A percentile compares a stretch with the other conserved stretches of the same genome.
These are phyloP conservation scores for Drosophila birchii DNA, from an alignment of 2,888 invertebrate genomes.

Conservation along the genomic window DNA sequence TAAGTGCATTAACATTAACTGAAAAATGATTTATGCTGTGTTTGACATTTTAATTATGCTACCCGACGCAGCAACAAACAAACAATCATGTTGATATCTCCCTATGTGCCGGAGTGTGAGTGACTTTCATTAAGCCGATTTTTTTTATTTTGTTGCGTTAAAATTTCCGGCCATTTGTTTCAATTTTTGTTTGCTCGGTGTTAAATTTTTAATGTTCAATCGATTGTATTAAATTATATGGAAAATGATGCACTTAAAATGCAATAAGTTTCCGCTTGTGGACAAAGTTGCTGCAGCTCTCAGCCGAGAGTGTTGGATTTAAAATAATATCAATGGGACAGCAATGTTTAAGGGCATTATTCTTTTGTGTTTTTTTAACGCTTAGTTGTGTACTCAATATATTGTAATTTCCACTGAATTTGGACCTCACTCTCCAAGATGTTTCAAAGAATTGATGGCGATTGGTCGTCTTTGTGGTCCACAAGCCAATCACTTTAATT, in stretches of 20 bases:
- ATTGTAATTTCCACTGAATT: neutral
- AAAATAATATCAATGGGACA: constrained; percentile 4
- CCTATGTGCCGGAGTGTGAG: constrained; percentile 4
- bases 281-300: neutral
- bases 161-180: constrained; percentile 47
- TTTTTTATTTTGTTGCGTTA: constrained; percentile 14
- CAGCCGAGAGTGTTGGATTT: neutral
- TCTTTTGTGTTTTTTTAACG: neutral
- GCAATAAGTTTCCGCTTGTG: constrained; percentile 17
- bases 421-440: neutral
- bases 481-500: constrained; percentile 36
- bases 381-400: neutral
- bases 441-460: neutral
- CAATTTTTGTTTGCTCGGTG: constrained; percentile 42
- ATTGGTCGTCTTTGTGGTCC: constrained; percentile 1
- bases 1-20: constrained; percentile 68
- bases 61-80: constrained; percentile 34
- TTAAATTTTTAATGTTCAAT: constrained; percentile 57
- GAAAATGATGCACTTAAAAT: constrained; percentile 48
- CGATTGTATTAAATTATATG: constrained; percentile 66
- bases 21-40: constrained; percentile 58
- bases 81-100: constrained; percentile 47
- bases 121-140: constrained; percentile 33
- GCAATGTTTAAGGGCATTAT: neutral
- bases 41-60: constrained; percentile 77